Conservation (phyloP, 2,888 invertebrate species). For the Drosophila fulvimacula region DNA sequence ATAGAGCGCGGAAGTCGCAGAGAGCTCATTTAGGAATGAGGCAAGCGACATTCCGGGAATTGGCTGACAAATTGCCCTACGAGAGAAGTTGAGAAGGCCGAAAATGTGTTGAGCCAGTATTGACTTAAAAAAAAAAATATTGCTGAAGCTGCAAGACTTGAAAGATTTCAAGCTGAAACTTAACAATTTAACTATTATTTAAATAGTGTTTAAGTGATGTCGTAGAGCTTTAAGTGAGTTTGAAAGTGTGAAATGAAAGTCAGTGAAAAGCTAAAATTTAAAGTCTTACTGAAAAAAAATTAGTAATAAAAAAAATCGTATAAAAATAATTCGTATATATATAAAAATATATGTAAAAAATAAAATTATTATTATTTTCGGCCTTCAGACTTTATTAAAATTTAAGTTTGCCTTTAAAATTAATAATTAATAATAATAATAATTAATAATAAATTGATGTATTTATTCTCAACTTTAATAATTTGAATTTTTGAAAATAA, state of each 20-base stretch:
- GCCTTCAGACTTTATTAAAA: too few relatives aligned
- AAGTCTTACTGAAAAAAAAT: too few relatives aligned
- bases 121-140: not conserved
- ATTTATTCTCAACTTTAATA: too few relatives aligned
- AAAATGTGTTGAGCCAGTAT: not conserved
- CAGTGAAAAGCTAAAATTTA: not conserved
- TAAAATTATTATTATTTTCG: too few relatives aligned
- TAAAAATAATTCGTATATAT: too few relatives aligned
- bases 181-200: not conserved
- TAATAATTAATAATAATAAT: too few relatives aligned
- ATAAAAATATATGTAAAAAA: too few relatives aligned
- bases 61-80: not conserved
- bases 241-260: not conserved
- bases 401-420: too few relatives aligned
- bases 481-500: too few relatives aligned
- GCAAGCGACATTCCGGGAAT: not conserved
- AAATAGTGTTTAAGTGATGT: not conserved
- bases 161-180: not conserved
- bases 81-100: too few relatives aligned
- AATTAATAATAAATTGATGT: too few relatives aligned
- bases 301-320: too few relatives aligned
- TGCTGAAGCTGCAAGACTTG: not conserved
- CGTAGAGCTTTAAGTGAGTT: not conserved
- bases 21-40: not conserved
- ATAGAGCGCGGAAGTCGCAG: slow-evolving; percentile 12